Conservation (phyloP, 2,888 invertebrate genomes). For the Laothoe populi region DNA sequence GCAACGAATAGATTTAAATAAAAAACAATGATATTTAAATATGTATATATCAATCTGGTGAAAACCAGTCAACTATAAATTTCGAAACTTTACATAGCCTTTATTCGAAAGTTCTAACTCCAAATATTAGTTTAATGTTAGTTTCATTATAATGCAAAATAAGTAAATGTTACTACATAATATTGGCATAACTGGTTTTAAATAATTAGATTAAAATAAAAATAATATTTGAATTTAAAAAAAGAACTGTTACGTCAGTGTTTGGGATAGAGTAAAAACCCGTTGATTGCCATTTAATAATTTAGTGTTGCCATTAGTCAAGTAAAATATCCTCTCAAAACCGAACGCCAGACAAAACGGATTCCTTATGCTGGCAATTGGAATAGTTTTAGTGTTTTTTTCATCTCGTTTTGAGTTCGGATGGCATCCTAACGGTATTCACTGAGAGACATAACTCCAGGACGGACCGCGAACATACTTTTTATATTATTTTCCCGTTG, state of each 20-base stretch:
- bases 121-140: too few species aligned
- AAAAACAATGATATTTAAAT: neutral
- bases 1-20: too few species aligned
- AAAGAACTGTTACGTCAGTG: neutral
- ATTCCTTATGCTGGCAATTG: constrained; percentile 83
- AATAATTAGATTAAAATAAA: neutral
- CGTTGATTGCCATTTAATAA: constrained; percentile 22
- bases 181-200: neutral
- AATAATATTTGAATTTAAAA: neutral
- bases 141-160: neutral
- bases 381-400: constrained; percentile 79
- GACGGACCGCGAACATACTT: constrained; percentile 69
- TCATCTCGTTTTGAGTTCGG: constrained; percentile 64
- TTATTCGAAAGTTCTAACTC: too few species aligned
- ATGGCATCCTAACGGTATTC: constrained; percentile 83
- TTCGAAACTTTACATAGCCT: too few species aligned
- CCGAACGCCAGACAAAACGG: constrained; percentile 77
- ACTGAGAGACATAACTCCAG: constrained; percentile 75
- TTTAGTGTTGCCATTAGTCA: constrained; percentile 29
- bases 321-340: constrained; percentile 42
- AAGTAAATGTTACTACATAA: neutral
- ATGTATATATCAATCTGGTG: neutral
- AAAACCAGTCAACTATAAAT: too few species aligned
- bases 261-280: neutral
- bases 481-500: constrained; percentile 77